These are phyloP conservation scores for Puffinus mauretanicus DNA, from an alignment of 2,113 vertebrate genomes.

Conservation along the genomic window DNA sequence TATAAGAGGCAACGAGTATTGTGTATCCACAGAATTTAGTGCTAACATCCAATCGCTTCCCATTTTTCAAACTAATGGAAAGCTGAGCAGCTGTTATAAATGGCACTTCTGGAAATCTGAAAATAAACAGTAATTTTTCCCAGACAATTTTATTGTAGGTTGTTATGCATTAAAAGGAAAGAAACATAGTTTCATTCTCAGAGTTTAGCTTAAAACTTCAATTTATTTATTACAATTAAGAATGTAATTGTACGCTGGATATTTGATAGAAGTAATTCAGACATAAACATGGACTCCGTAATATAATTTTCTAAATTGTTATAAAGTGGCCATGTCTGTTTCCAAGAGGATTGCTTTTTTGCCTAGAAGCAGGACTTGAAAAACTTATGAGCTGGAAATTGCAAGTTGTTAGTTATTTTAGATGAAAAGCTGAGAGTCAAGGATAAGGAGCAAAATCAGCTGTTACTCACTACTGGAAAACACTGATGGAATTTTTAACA, in stretches of 20 bases:
- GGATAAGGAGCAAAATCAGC: neutral
- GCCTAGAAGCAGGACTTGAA: neutral
- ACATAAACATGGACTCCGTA: neutral
- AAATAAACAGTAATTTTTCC: neutral
- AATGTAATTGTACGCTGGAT: neutral
- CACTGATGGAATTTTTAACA: neutral
- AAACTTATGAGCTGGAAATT: neutral
- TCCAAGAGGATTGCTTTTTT: neutral
- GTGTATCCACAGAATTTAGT: neutral
- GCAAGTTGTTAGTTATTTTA: neutral
- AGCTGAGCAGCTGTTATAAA: neutral
- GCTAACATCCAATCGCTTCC: neutral
- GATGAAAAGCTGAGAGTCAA: neutral
- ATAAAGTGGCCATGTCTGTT: neutral
- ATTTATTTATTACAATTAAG: neutral
- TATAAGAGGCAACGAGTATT: neutral
- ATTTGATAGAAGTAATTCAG: neutral
- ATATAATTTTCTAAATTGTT: neutral
- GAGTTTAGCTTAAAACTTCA: neutral
- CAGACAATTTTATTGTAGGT: neutral
- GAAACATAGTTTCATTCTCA: neutral
- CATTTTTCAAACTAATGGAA: neutral
- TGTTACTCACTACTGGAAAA: neutral
- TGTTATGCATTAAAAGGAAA: neutral
- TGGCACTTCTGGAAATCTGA: neutral